These are phyloP conservation scores for Wiebesia pumilae DNA, from an alignment of 1,140 invertebrate species.

Conservation along the genomic window DNA sequence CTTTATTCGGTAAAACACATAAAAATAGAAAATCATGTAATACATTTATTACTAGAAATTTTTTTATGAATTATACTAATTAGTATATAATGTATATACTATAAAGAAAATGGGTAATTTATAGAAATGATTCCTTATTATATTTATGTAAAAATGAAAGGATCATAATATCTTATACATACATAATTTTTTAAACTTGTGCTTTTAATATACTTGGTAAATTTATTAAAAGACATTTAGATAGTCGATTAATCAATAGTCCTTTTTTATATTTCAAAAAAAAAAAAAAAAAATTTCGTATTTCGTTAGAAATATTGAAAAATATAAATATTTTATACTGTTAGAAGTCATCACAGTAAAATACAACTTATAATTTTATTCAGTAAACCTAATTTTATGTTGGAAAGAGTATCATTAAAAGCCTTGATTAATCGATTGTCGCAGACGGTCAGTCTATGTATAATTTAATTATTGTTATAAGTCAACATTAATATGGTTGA, in stretches of 20 bases:
- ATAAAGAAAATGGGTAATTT: not conserved
- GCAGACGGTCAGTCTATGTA: conserved; percentile 32
- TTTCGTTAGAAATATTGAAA: not conserved
- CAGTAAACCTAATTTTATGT: not conserved
- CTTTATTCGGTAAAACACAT: conserved; percentile 17
- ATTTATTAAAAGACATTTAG: conserved; percentile 28
- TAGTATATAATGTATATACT: not conserved
- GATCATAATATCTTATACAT: not conserved
- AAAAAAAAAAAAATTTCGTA: not conserved
- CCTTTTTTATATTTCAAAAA: not conserved
- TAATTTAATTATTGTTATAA: conserved; percentile 68
- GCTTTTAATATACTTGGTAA: conserved; percentile 51
- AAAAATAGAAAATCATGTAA: not conserved
- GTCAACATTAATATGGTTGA: conserved; percentile 69
- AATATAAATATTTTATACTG: not conserved
- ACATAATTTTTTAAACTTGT: conserved; percentile 46
- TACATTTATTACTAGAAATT: not conserved
- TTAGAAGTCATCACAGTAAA: not conserved
- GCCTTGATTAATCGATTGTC: conserved; percentile 30
- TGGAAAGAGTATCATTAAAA: not conserved
- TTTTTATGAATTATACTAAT: not conserved
- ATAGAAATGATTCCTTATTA: not conserved
- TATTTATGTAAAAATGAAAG: not conserved
- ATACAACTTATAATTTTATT: not conserved
- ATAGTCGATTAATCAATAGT: conserved; percentile 24